phyloP scores from a whole-genome alignment of 1,140 invertebrate species.

The Epicauta chinensis region DNA sequence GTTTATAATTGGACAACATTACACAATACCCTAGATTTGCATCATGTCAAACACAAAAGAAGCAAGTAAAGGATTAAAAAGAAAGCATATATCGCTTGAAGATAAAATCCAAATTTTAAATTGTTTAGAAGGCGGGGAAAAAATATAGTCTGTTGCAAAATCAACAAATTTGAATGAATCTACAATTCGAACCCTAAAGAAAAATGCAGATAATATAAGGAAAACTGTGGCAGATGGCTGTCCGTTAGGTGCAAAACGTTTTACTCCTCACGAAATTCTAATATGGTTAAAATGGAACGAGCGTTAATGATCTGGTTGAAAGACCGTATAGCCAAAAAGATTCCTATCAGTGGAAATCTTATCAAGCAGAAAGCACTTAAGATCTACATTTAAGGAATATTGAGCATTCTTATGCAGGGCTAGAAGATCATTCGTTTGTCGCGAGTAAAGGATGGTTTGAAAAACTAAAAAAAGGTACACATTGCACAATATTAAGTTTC shows the following conservation, averaged over 20 bases:
- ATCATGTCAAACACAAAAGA: conserved; percentile 12
- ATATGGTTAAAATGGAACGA: too few species aligned
- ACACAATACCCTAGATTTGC: conserved; percentile 4
- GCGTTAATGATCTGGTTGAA: too few species aligned
- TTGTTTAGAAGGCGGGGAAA: conserved; percentile 25
- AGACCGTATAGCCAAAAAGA: too few species aligned
- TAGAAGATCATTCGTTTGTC: conserved; percentile 3
- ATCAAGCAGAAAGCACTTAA: too few species aligned
- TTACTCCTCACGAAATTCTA: too few species aligned
- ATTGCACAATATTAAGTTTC: conserved; percentile 13
- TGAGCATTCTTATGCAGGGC: conserved; percentile 6
- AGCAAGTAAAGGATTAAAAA: conserved; percentile 19
- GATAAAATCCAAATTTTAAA: conserved; percentile 25
- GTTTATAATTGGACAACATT: conserved; percentile 4
- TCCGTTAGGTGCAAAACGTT: conserved; percentile 22
- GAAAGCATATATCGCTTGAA: conserved; percentile 26
- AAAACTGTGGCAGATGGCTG: conserved; percentile 22
- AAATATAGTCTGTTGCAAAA: conserved; percentile 24
- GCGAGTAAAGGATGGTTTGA: conserved; percentile 8
- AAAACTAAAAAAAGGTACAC: conserved; percentile 8
- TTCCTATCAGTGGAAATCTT: too few species aligned
- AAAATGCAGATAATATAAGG: conserved; percentile 22
- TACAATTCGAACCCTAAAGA: conserved; percentile 23
- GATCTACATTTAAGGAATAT: too few species aligned
- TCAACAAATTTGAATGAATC: conserved; percentile 24